A percentile compares a stretch with the other conserved stretches of the same genome.
These are phyloP conservation scores for Takifugu bimaculatus DNA, from an alignment of 2,113 vertebrate genomes.

Conservation along the genomic window DNA sequence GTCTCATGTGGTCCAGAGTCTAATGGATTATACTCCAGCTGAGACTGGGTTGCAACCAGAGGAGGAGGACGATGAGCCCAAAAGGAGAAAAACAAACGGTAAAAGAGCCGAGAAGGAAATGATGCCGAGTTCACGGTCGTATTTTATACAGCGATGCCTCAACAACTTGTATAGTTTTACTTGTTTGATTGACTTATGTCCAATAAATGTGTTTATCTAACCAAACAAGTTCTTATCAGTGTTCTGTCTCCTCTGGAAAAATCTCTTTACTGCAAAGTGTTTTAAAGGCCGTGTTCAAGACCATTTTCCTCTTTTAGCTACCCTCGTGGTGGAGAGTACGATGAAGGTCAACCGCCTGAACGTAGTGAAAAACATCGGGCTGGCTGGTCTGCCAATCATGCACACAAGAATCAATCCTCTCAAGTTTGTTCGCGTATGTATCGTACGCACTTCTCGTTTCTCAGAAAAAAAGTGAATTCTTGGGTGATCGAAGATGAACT, in stretches of 20 bases:
- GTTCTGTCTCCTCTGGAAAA: not conserved
- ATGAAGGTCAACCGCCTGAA: constrained; percentile 45
- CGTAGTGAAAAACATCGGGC: constrained; percentile 65
- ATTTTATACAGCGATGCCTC: too few relatives aligned
- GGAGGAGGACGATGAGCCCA: constrained; percentile 70
- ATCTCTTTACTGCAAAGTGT: not conserved
- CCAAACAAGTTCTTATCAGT: too few relatives aligned
- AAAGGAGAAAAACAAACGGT: constrained; percentile 64
- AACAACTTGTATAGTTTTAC: too few relatives aligned
- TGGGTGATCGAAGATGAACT: not conserved
- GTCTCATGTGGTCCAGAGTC: constrained; percentile 79
- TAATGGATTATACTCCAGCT: constrained; percentile 81
- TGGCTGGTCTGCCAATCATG: constrained; percentile 61
- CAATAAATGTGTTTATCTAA: too few relatives aligned
- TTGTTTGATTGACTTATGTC: too few relatives aligned
- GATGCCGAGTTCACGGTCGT: too few relatives aligned
- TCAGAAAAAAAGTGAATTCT: not conserved
- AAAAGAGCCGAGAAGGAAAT: constrained; percentile 10
- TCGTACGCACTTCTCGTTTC: not conserved
- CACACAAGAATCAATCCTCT: constrained; percentile 62
- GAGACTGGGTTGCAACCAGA: constrained; percentile 67
- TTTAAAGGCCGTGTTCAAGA: not conserved
- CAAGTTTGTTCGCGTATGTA: constrained; percentile 54
- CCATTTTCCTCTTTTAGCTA: not conserved
- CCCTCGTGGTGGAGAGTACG: constrained; percentile 41